Base-by-base conservation (phyloP, 53 echinoderm and acorn worm species). In the Paelopatides confundens region DNA sequence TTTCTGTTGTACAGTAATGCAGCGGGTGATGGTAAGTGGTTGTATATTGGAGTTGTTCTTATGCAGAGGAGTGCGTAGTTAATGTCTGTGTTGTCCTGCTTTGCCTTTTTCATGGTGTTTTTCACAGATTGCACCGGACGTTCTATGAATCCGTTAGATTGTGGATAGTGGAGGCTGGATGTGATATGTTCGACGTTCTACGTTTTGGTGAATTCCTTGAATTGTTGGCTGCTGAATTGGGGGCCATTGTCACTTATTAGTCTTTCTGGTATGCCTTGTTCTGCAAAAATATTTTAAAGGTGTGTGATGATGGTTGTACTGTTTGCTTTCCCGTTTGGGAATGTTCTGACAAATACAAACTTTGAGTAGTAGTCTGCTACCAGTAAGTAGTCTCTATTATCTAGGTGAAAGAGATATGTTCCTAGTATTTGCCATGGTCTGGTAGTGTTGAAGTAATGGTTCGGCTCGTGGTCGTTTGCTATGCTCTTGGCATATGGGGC, bases 131-230 rank as follows among this genome's bases (percentile, higher is more conserved):
- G 90, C 29, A 95, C 90, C 13, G 63, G 63, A 32, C 92, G 51
- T 69, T 94, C 92, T 58, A 88, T 76, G 62, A 92, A 92, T 2
- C 90, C 90, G 26, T 96, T 94, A 15, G 88, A 92, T 50, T 90
- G 88, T 8, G 93, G 92, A 31, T 89, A 96, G 33, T 86, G 71
- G 14, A 89, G 93, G 13, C 86, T 89, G 1, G 90, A 93, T 11
- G 96, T 93, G 4, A 90, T 82, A 78, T 96, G 96, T 38, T 35
- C 35, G 33, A 96, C 88, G 27, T 85, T 62, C 96, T 92, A 96
- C 14, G 79, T 47, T 0, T 62, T 67, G n/a, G 89, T 91, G 71
- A 95, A 95, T 30, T 76, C 40, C 63, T 74, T 78, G 90, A 89
- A 93, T 43, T 62, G 69, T 21, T 52, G 54, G 39, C 91, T 71